These are phyloP conservation scores for Epinephelus lanceolatus DNA, from an alignment of 2,113 vertebrate genomes.

Conservation along the genomic window DNA sequence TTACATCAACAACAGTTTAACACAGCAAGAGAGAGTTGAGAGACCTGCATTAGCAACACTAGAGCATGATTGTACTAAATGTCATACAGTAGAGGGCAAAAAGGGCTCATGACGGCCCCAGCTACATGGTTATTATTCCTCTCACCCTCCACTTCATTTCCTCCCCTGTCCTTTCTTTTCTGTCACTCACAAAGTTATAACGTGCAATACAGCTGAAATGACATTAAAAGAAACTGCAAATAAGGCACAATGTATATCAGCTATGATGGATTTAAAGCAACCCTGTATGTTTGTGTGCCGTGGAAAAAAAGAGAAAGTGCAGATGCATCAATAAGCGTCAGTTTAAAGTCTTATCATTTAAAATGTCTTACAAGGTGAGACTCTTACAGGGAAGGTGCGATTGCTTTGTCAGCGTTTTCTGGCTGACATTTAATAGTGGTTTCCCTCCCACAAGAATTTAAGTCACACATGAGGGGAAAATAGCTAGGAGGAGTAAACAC, in stretches of 20 bases:
- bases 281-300: not conserved
- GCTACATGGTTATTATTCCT: conserved; percentile 28
- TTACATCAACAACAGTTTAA: not conserved
- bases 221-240: conserved; percentile 28
- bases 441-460: conserved; percentile 43
- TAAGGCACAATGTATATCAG: not conserved
- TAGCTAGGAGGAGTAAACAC: conserved; percentile 8
- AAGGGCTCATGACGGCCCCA: conserved; percentile 3
- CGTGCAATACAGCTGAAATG: conserved; percentile 11
- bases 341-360: conserved; percentile 48
- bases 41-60: conserved; percentile 36
- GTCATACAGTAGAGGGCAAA: conserved; percentile 43
- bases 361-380: conserved; percentile 37
- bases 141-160: not conserved
- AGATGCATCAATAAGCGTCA: conserved; percentile 20
- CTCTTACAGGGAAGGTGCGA: conserved; percentile 8
- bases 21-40: not conserved
- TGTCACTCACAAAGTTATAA: conserved; percentile 32
- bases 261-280: conserved; percentile 10
- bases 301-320: not conserved
- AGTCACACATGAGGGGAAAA: conserved; percentile 43
- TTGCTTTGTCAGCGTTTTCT: conserved; percentile 54
- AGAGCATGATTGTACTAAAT: conserved; percentile 39
- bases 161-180: conserved; percentile 6
- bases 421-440: conserved; percentile 57